Evolutionary conservation across 2,113 vertebrate species (phyloP).

Genomic region (Polyodon spathula): DNA sequence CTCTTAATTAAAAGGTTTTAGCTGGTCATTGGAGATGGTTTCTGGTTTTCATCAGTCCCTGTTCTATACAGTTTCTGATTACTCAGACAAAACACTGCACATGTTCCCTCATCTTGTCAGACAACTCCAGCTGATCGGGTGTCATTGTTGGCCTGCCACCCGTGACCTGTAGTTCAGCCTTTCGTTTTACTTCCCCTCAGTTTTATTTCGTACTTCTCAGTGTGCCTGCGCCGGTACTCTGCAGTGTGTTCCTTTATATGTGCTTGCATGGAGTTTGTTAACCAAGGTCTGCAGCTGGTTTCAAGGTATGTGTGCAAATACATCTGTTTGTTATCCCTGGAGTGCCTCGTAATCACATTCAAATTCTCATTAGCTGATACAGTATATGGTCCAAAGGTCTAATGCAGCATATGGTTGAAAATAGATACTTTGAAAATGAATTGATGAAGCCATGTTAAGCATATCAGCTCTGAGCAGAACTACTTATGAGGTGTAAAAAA

Average conservation of each 20-base stretch:
- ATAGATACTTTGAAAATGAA: too few relatives aligned
- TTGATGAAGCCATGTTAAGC: too few relatives aligned
- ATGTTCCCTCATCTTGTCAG: slow-evolving; percentile 1
- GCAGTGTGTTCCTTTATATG: neutral
- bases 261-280: neutral
- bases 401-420: too few relatives aligned
- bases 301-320: too few relatives aligned
- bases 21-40: neutral
- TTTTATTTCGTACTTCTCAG: neutral
- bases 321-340: too few relatives aligned
- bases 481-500: too few relatives aligned
- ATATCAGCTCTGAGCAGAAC: too few relatives aligned
- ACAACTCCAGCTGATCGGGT: slow-evolving; percentile 1
- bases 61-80: neutral
- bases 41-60: neutral
- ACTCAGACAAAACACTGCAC: neutral
- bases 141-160: slow-evolving; percentile 1
- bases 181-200: neutral
- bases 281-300: too few relatives aligned
- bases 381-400: too few relatives aligned
- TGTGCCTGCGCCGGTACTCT: neutral
- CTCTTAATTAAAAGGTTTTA: neutral
- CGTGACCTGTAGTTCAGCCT: neutral
- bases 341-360: too few relatives aligned
- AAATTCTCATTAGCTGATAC: too few relatives aligned